phyloP scores from a whole-genome alignment of 2,888 invertebrate genomes.

The Linnaemya vulpina region DNA sequence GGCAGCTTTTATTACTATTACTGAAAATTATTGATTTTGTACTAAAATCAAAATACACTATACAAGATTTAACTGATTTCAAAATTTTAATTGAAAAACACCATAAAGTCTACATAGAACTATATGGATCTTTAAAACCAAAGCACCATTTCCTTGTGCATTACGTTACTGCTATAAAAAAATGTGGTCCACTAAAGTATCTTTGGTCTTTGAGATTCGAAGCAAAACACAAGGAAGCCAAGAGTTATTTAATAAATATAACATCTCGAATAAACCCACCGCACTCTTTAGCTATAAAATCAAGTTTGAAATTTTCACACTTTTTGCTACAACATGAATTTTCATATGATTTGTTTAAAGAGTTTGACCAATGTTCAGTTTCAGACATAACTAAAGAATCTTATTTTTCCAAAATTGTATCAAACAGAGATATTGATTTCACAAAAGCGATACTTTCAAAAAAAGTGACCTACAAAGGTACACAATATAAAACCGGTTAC shows the following conservation, averaged over 20 bases:
- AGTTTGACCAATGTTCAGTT: background rate
- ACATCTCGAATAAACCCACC: constrained; percentile 65
- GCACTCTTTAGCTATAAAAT: constrained; percentile 61
- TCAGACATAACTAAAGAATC: constrained; percentile 8
- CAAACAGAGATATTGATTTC: constrained; percentile 3
- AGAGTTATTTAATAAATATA: constrained; percentile 55
- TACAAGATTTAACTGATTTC: background rate
- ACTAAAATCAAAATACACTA: constrained; percentile 32
- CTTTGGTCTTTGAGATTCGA: constrained; percentile 61
- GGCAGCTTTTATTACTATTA: constrained; percentile 25
- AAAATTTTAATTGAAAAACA: constrained; percentile 17
- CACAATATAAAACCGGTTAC: too few relatives aligned
- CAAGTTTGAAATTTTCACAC: constrained; percentile 54
- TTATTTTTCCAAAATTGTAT: constrained; percentile 10
- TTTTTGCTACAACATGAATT: constrained; percentile 50
- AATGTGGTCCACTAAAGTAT: constrained; percentile 62
- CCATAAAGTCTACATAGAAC: constrained; percentile 12
- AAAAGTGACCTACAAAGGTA: too few relatives aligned
- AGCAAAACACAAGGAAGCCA: constrained; percentile 61
- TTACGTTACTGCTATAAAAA: constrained; percentile 59
- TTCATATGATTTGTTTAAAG: background rate
- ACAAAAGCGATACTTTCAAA: too few relatives aligned
- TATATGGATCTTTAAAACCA: constrained; percentile 63
- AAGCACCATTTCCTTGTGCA: constrained; percentile 68
- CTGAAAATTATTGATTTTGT: constrained; percentile 45